Percentiles rank a stretch among this genome's conserved stretches.
Evolutionary conservation across 2,888 invertebrate species (phyloP).

Genomic region (Cerceris ruficornis): DNA sequence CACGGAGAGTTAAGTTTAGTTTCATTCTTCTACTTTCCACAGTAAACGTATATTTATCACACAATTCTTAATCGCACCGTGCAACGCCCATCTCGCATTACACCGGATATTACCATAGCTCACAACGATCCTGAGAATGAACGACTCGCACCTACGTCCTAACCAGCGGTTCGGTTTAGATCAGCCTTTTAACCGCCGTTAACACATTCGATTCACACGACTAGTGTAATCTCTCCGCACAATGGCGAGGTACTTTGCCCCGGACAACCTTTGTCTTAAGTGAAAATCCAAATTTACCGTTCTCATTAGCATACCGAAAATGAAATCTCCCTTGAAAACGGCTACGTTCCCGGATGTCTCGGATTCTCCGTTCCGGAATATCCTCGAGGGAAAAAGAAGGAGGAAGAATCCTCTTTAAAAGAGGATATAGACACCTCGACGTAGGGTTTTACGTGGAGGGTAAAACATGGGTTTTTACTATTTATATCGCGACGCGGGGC

Average conservation of each 20-base stretch:
- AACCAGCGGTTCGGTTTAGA: constrained; percentile 55
- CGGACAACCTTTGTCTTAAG: constrained; percentile 32
- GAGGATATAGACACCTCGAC: background rate
- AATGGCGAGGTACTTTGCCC: constrained; percentile 38
- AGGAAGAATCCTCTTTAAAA: background rate
- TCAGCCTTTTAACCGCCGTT: constrained; percentile 63
- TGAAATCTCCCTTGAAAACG: constrained; percentile 12
- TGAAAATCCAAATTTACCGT: constrained; percentile 38
- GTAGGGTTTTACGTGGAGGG: constrained; percentile 5
- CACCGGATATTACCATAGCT: background rate
- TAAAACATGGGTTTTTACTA: constrained; percentile 62
- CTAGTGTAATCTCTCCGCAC: constrained; percentile 49
- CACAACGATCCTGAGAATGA: background rate
- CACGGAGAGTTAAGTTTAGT: no score
- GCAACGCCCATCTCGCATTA: no score
- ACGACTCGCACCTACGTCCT: constrained; percentile 56
- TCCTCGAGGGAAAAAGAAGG: background rate
- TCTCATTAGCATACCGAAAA: constrained; percentile 31
- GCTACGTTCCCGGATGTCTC: background rate
- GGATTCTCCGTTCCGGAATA: background rate
- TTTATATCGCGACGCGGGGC: constrained; percentile 62
- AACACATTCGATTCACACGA: constrained; percentile 55
- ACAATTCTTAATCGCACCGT: no score
- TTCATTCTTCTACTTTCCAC: no score
- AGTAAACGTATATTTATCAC: no score